Base-by-base conservation (phyloP, 2,113 vertebrate genomes). In the Neotoma lepida region DNA sequence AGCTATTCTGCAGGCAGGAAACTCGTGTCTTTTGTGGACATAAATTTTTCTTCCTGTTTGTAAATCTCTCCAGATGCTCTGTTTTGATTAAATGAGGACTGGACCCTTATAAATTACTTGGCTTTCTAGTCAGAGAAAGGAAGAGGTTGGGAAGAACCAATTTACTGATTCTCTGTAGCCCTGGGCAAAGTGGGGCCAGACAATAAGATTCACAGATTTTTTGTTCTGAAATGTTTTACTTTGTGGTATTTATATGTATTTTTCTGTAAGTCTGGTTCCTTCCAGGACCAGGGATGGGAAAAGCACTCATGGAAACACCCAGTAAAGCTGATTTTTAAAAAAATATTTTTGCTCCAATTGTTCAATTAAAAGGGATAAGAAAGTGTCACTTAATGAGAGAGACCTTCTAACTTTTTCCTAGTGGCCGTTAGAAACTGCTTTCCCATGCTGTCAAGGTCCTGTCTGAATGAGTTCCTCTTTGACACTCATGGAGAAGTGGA, bases 31-130 rank as follows among this genome's bases (percentile, higher is more conserved):
- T 97, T 97, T 97, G 90, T 96, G 95, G 96, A 97, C 97, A 97
- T 98, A 97, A 85, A 96, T 98, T 98, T 51, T 98, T 97, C 98
- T 98, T 98, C 98, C 98, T 98, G 98, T 98, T 98, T 98, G 96
- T 98, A 98, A 98, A 98, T 98, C 96, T 97, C 97, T 97, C 96
- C 97, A 98, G 97, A 97, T 97, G 96, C 96, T 95, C 82, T 96
- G 96, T 97, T 98, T 97, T 98, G 98, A 98, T 98, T 98, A 98
- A 97, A 98, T 73, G 85, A 97, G 98, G 96, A 97, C 96, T 91
- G 97, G 96, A 81, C 95, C 86, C 96, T 95, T 96, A 97, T 0
- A 39, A 94, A 96, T 98, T 96, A 96, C 71, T 98, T 98, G 96
- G 97, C 96, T 97, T 97, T 98, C 96, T 84, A 97, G 98, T 61